phyloP scores from a whole-genome alignment of 2,888 invertebrate genomes.

The Rotaria macrura region DNA sequence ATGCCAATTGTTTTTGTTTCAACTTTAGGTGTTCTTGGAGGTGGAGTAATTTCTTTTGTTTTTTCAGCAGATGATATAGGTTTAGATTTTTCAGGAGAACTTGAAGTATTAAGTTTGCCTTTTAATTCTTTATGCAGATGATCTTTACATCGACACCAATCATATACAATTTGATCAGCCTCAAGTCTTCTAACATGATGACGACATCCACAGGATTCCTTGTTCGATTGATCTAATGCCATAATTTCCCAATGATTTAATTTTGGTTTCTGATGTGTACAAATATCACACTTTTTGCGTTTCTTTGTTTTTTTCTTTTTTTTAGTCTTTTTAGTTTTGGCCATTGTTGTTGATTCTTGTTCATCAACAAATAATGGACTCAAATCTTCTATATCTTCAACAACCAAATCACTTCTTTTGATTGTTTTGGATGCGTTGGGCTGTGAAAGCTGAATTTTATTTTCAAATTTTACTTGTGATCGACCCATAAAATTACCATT shows the following conservation, averaged over 20 bases:
- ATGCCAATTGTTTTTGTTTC: neutral
- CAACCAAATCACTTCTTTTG: neutral
- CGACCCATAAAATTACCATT: too few species aligned
- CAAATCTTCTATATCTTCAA: neutral
- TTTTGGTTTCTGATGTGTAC: neutral
- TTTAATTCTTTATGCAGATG: neutral
- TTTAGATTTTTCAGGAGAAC: too few species aligned
- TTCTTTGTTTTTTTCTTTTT: neutral
- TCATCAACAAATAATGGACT: neutral
- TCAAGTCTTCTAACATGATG: neutral
- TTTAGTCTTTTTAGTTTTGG: too few species aligned
- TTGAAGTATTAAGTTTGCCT: too few species aligned
- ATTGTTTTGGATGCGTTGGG: neutral
- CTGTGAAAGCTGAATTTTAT: neutral
- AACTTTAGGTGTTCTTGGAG: neutral
- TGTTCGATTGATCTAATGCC: neutral
- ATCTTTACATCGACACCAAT: constrained; percentile 20
- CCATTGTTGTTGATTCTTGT: neutral
- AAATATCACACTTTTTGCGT: neutral
- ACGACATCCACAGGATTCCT: neutral
- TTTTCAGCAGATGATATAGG: neutral
- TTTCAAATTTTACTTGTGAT: too few species aligned
- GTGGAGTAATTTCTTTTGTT: too few species aligned
- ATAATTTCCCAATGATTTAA: neutral
- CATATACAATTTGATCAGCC: neutral